Conservation (phyloP, 2,113 vertebrate species). For the Sapayoa aenigma region DNA sequence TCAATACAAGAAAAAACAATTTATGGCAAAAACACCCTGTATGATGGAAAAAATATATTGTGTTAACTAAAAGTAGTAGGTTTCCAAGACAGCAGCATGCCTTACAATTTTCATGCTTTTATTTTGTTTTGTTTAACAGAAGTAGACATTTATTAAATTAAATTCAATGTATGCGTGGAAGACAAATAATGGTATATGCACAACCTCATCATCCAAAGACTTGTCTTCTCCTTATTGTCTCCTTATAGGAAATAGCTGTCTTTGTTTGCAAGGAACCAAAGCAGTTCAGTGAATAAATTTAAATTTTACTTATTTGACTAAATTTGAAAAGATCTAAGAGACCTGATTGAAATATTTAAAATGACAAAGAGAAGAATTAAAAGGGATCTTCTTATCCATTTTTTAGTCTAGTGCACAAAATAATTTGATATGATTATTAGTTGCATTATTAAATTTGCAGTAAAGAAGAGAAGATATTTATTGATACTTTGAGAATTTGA, state of each 20-base stretch:
- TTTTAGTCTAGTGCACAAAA: not conserved
- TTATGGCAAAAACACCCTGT: not conserved
- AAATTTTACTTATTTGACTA: not conserved
- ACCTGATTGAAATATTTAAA: not conserved
- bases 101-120: not conserved
- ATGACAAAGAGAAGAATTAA: not conserved
- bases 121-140: not conserved
- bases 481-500: not conserved
- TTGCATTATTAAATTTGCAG: not conserved
- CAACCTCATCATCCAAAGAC: not conserved
- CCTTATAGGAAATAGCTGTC: not conserved
- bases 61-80: not conserved
- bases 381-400: not conserved
- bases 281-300: not conserved
- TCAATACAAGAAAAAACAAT: not conserved
- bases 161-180: not conserved
- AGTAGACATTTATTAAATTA: not conserved
- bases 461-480: slow-evolving; percentile 1
- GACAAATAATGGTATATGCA: not conserved
- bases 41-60: not conserved
- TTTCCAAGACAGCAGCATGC: slow-evolving; percentile 2
- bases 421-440: not conserved
- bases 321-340: not conserved
- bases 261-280: not conserved
- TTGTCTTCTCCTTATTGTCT: not conserved